phyloP scores from a whole-genome alignment of 2,888 invertebrate species.

The Sinohyriopsis cumingii region DNA sequence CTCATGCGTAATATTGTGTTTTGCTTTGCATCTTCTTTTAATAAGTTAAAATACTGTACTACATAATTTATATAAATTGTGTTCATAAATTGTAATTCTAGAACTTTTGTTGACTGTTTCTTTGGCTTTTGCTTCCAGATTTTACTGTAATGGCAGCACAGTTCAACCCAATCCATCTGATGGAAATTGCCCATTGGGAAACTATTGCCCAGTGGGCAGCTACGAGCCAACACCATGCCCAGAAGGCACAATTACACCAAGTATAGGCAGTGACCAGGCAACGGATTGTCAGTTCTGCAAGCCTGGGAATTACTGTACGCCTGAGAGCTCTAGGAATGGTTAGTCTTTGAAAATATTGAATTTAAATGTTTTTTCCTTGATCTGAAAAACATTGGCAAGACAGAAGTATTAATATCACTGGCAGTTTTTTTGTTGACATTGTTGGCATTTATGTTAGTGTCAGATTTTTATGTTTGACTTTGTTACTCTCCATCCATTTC shows the following conservation, averaged over 20 bases:
- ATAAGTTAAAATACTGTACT: too few relatives aligned
- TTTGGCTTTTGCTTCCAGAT: slow-evolving; percentile 33
- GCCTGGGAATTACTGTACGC: slow-evolving; percentile 65
- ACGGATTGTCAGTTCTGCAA: slow-evolving; percentile 64
- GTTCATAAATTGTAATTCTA: too few relatives aligned
- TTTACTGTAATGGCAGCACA: slow-evolving; percentile 67
- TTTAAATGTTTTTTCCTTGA: not conserved
- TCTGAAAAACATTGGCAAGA: not conserved
- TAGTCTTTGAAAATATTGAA: slow-evolving; percentile 3
- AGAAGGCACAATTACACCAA: slow-evolving; percentile 64
- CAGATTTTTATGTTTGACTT: too few relatives aligned
- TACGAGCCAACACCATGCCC: slow-evolving; percentile 60
- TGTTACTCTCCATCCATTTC: too few relatives aligned
- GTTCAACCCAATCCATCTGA: slow-evolving; percentile 57
- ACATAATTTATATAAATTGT: too few relatives aligned
- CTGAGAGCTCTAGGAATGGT: slow-evolving; percentile 64
- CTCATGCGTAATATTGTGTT: too few relatives aligned
- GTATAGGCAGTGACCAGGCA: slow-evolving; percentile 58
- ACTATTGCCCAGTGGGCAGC: slow-evolving; percentile 68
- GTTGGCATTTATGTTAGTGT: too few relatives aligned
- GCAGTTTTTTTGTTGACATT: not conserved
- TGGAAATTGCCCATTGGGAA: slow-evolving; percentile 66
- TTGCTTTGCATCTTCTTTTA: too few relatives aligned
- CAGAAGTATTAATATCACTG: not conserved
- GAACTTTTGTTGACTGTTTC: too few relatives aligned